Base-by-base conservation (phyloP, 2,113 vertebrate genomes). In the Petrocephalus microphthalmus region DNA sequence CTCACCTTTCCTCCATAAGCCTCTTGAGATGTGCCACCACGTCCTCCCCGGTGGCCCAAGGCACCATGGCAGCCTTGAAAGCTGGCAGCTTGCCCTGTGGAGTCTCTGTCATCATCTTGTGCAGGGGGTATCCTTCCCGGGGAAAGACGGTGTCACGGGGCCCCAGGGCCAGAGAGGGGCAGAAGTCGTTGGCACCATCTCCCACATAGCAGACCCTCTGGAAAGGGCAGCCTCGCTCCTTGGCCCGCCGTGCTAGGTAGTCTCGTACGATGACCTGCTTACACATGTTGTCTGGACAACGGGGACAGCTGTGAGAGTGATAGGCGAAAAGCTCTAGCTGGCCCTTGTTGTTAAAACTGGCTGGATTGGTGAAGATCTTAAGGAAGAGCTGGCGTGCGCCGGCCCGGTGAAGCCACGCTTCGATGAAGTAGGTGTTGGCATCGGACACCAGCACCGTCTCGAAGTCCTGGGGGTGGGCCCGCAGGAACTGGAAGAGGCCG, bases 221-320 rank as follows among this genome's bases (percentile, higher is more conserved):
- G 78, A 98, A 99, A 22, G 96, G 93, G 22, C 93, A 93, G 0
- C 95, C 92, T 0, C 92, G 93, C 85, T 98, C 96, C 60, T 92
- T 95, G 3, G 96, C 94, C 17, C 97, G 91, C 87, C 92, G 90
- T 0, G 91, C 92, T 92, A 98, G 92, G 93, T 98, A 98, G 7
- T 98, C 97, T 0, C 91, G 92, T 0, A 99, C 94, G 91, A 97
- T 96, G 64, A 95, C 95, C 91, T 97, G 96, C 90, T 99, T 99
- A 94, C 98, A 99, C 98, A 99, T 98, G 93, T 99, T 99, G 90
- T 96, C 91, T 0, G 98, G 98, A 92, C 98, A 99, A 13, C 92
- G 91, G 5, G 93, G 56, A 92, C 98, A 99, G 20, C 90, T 92
- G 93, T 99, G 98, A 17, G 97, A 91, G 94, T 99, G 98, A 92